A percentile compares a stretch with the other conserved stretches of the same genome.
phyloP scores from a whole-genome alignment of 2,888 invertebrate genomes.

The Plebejus melissa region DNA sequence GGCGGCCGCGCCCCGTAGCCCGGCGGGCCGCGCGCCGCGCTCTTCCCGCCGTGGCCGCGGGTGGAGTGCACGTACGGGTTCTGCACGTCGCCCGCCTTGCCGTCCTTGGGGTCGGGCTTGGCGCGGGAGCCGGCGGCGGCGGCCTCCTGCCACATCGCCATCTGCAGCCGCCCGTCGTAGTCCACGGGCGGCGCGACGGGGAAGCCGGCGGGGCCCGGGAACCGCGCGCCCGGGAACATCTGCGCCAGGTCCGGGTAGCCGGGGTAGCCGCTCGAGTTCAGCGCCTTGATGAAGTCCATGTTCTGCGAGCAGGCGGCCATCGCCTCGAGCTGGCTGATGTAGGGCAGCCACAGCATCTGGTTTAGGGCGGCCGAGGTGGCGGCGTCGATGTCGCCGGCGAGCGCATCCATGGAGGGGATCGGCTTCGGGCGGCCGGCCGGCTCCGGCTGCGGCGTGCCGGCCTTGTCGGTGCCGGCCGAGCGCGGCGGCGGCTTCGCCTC shows the following conservation, averaged over 20 bases:
- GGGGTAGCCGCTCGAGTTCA: constrained; percentile 71
- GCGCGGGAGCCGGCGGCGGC: constrained; percentile 64
- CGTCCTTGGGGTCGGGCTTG: constrained; percentile 58
- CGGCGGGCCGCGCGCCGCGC: constrained; percentile 31
- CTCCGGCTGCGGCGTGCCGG: constrained; percentile 43
- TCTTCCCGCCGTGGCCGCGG: constrained; percentile 60
- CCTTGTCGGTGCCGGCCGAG: constrained; percentile 46
- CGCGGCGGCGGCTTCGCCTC: constrained; percentile 46
- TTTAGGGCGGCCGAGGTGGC: constrained; percentile 84
- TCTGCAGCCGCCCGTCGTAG: constrained; percentile 77
- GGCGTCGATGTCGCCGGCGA: constrained; percentile 83
- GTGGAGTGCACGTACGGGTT: constrained; percentile 69
- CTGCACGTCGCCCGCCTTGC: constrained; percentile 63
- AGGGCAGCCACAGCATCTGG: constrained; percentile 87
- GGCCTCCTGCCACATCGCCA: constrained; percentile 85
- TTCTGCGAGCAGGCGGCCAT: constrained; percentile 78
- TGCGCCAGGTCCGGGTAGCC: constrained; percentile 73
- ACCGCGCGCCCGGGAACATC: constrained; percentile 65
- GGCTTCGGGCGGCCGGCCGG: constrained; percentile 50
- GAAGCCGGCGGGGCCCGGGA: constrained; percentile 64
- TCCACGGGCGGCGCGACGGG: constrained; percentile 70
- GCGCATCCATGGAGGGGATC: constrained; percentile 60
- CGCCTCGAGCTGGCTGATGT: constrained; percentile 81
- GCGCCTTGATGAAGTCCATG: constrained; percentile 79
- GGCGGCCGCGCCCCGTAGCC: background rate